phyloP scores from a whole-genome alignment of 2,888 invertebrate genomes.

The Notodonta dromedarius region DNA sequence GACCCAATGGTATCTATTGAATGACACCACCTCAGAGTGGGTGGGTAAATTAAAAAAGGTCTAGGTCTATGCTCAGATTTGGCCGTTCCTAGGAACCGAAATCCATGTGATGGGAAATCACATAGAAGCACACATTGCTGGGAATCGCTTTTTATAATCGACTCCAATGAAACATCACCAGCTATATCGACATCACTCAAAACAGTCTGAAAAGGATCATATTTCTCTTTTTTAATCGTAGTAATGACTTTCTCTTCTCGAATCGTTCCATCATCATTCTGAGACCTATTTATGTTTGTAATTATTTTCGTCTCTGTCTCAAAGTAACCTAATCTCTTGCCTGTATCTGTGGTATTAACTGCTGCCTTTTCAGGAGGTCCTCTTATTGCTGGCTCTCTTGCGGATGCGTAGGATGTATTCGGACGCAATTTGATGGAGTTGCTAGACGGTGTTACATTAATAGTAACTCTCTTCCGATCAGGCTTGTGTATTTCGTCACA shows the following conservation, averaged over 20 bases:
- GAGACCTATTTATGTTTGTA: constrained; percentile 43
- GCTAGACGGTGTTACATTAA: background rate
- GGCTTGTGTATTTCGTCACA: background rate
- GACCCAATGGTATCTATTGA: constrained; percentile 10
- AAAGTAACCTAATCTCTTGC: constrained; percentile 41
- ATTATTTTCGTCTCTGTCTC: constrained; percentile 47
- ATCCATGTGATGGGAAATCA: constrained; percentile 15
- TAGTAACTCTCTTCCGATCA: background rate
- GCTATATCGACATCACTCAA: constrained; percentile 19
- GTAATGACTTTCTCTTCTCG: constrained; percentile 47
- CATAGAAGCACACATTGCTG: constrained; percentile 20
- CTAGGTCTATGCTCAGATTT: constrained; percentile 27
- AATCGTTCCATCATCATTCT: constrained; percentile 49
- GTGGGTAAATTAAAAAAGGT: constrained; percentile 10
- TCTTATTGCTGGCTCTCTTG: background rate
- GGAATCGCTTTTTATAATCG: constrained; percentile 22
- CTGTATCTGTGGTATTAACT: constrained; percentile 10
- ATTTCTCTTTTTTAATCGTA: constrained; percentile 37
- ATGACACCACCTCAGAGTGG: constrained; percentile 25
- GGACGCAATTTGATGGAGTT: background rate
- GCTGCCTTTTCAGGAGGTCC: background rate
- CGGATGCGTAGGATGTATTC: background rate
- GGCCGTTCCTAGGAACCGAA: constrained; percentile 17
- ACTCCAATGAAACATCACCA: constrained; percentile 26
- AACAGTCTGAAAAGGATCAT: constrained; percentile 36